Base-by-base conservation (phyloP, 2,113 vertebrate genomes). In the Oryzias curvinotus region DNA sequence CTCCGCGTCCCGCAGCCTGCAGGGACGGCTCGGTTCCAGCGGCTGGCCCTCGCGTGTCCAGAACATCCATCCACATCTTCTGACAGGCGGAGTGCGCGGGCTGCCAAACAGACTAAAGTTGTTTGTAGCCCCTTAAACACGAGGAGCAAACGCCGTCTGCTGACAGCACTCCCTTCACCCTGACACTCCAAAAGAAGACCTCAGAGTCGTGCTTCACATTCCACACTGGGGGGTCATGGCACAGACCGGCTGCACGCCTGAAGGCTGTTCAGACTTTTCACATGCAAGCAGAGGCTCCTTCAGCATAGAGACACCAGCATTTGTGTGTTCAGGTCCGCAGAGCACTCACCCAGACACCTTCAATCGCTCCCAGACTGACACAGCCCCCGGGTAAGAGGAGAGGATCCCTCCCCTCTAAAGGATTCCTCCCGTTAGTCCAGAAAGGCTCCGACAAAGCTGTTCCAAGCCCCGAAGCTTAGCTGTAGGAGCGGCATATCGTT, bases 161-260 rank as follows among this genome's bases (percentile, higher is more conserved):
- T 68, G 74, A 82, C 75, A 59, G 64, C 48, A 54, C 70, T 36
- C 64, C 44, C 58, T 28, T 54, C 65, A 44, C 67, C 36, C 77
- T 57, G 65, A 67, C 75, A 78, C 57, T 65, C 73, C 73, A 68
- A 73, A 82, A 90, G 88, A 81, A 36, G 86, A 83, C 81, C 76
- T 87, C 81, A 85, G 80, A 84, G 79, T 23, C 65, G 4, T 59
- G 52, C 23, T 77, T 81, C 57, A 47, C 71, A 85, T 89, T 87
- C 84, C 80, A 75, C 15, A 68, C 65, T 74, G 57, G 58, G 68
- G 60, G 52, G 66, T 64, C 78, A 36, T 79, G 46, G 77, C 65
- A 49, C 68, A 47, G 56, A 67, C 58, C 73, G 44, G 69, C 78
- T 77, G 68, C 45, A 12, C 1, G 48, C 26, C 58, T 44, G 57